Percentiles rank a stretch among this genome's conserved stretches.
Conservation (phyloP, 2,888 invertebrate species). For the Drosophila stalkeri region DNA sequence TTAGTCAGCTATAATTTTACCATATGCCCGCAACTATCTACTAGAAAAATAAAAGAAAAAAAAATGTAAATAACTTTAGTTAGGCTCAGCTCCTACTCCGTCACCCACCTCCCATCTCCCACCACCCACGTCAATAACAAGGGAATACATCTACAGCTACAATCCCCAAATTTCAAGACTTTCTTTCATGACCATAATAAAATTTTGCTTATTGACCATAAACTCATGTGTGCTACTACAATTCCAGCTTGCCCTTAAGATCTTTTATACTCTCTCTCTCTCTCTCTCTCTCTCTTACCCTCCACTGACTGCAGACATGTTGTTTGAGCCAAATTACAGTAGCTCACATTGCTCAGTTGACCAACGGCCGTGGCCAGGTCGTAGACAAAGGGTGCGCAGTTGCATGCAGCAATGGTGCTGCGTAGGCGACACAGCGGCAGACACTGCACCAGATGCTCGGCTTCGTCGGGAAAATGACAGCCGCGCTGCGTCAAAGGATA, state of each 20-base stretch:
- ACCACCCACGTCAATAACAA: background rate
- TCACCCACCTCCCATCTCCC: background rate
- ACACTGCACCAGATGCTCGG: constrained; percentile 62
- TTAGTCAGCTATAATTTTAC: background rate
- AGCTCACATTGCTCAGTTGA: constrained; percentile 16
- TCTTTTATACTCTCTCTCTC: constrained; percentile 50
- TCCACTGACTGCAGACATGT: constrained; percentile 70
- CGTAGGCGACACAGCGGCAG: constrained; percentile 67
- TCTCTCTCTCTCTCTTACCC: constrained; percentile 68
- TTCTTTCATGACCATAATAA: background rate
- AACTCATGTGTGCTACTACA: background rate
- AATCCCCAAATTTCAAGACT: background rate
- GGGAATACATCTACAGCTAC: background rate
- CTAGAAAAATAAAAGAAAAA: background rate
- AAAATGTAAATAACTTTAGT: background rate
- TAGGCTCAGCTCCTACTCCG: background rate
- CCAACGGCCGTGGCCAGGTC: constrained; percentile 4
- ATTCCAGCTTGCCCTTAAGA: too few species aligned
- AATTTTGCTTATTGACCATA: constrained; percentile 1
- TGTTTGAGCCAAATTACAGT: constrained; percentile 70
- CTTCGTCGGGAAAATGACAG: constrained; percentile 75
- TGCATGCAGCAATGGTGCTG: constrained; percentile 61
- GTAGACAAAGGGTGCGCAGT: constrained; percentile 69
- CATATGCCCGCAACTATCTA: background rate
- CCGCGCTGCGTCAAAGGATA: constrained; percentile 61